These are phyloP conservation scores for Pycnonotus jocosus DNA, from an alignment of 2,113 vertebrate species.

Conservation along the genomic window DNA sequence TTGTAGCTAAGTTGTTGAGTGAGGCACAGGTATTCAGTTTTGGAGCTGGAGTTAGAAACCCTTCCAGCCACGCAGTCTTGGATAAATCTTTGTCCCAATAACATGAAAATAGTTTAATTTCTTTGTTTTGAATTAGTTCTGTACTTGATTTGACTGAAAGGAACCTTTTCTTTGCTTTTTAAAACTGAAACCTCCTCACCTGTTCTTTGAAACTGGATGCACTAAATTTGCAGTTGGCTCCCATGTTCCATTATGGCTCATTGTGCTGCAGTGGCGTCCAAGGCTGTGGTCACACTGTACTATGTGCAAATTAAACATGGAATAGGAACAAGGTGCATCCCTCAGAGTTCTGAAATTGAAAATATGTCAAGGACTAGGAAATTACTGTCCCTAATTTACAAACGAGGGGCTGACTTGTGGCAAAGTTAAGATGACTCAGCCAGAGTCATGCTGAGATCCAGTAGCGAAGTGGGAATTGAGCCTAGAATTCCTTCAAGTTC, in stretches of 20 bases:
- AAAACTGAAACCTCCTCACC: neutral
- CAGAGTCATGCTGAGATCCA: conserved; percentile 1
- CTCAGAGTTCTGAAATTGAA: neutral
- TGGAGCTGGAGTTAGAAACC: neutral
- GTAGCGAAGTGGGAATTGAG: conserved; percentile 1
- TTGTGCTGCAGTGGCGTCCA: neutral
- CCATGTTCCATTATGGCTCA: neutral
- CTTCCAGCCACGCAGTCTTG: neutral
- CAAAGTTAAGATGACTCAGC: conserved; percentile 14
- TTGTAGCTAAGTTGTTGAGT: neutral
- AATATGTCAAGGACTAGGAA: neutral
- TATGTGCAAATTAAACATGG: neutral
- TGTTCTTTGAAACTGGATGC: neutral
- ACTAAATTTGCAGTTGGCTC: neutral
- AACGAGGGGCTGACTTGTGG: neutral
- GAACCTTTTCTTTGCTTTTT: neutral
- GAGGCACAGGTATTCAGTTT: neutral
- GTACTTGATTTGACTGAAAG: neutral
- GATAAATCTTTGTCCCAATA: neutral
- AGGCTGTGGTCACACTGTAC: neutral
- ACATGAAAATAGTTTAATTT: neutral
- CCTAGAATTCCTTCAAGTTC: conserved; percentile 3
- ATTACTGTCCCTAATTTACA: conserved; percentile 21
- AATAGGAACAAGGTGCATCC: neutral
- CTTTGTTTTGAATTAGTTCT: neutral